Evolutionary conservation across 2,888 invertebrate species (phyloP).

Genomic region (Phaonia tiefii): DNA sequence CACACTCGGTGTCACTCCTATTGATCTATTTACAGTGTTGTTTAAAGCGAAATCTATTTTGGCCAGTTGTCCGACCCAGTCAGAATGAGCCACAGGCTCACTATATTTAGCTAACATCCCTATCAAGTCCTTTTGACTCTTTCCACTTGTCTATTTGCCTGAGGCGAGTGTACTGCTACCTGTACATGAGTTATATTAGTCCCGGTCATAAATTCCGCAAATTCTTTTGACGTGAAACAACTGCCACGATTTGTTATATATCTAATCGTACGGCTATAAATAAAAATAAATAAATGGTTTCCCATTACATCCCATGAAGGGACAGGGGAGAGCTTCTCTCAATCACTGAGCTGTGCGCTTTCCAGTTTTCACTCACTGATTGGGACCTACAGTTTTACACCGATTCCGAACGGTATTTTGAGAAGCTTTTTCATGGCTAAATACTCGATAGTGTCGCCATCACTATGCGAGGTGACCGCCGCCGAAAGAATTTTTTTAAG

Average conservation of each 20-base stretch:
- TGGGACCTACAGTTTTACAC: no score
- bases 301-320: no score
- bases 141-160: conserved; percentile 41
- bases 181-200: conserved; percentile 44
- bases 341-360: no score
- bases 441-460: no score
- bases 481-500: no score
- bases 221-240: conserved; percentile 42
- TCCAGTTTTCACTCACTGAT: no score
- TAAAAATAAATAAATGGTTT: no score
- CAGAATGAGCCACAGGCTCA: background rate
- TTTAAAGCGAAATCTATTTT: background rate
- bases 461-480: no score
- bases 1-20: background rate
- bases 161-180: conserved; percentile 29
- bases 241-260: conserved; percentile 41
- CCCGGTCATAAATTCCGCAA: conserved; percentile 29
- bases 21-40: conserved; percentile 1
- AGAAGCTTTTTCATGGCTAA: no score
- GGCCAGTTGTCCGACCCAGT: no score
- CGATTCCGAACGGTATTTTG: no score
- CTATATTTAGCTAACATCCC: conserved; percentile 50
- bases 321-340: no score
- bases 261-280: conserved; percentile 39
- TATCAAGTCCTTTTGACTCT: conserved; percentile 41